Conservation (phyloP, 2,113 vertebrate species). For the Dasypus novemcinctus region DNA sequence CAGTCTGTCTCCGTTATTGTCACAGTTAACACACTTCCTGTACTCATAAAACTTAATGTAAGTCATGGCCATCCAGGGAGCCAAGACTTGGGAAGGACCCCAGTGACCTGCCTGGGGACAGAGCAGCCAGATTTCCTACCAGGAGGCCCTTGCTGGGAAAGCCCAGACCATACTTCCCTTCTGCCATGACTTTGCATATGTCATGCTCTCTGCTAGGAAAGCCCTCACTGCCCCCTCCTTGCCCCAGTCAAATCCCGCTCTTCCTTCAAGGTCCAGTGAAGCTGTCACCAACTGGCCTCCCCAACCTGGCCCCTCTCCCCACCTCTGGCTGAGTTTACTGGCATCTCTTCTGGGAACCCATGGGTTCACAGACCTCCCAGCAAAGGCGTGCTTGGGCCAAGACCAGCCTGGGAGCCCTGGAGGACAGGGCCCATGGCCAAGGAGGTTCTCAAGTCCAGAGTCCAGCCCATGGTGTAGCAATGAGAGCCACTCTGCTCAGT, state of each 20-base stretch:
- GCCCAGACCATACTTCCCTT: not conserved
- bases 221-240: not conserved
- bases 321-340: not conserved
- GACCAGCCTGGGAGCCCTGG: not conserved
- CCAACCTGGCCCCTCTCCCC: not conserved
- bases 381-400: not conserved
- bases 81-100: not conserved
- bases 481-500: not conserved
- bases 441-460: not conserved
- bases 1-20: fast-evolving
- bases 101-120: not conserved
- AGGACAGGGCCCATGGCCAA: not conserved
- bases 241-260: not conserved
- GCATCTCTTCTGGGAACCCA: not conserved
- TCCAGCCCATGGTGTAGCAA: not conserved
- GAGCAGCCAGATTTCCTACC: not conserved
- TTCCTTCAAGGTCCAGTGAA: not conserved
- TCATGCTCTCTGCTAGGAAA: not conserved
- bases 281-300: not conserved
- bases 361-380: not conserved
- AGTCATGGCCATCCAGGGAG: not conserved
- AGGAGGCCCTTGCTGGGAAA: not conserved
- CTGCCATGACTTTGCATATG: not conserved
- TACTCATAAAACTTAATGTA: not conserved
- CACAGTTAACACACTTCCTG: not conserved